Percentiles rank a stretch among this genome's conserved stretches.
Conservation (phyloP, 2,888 invertebrate genomes). For the Melanophora roralis region DNA sequence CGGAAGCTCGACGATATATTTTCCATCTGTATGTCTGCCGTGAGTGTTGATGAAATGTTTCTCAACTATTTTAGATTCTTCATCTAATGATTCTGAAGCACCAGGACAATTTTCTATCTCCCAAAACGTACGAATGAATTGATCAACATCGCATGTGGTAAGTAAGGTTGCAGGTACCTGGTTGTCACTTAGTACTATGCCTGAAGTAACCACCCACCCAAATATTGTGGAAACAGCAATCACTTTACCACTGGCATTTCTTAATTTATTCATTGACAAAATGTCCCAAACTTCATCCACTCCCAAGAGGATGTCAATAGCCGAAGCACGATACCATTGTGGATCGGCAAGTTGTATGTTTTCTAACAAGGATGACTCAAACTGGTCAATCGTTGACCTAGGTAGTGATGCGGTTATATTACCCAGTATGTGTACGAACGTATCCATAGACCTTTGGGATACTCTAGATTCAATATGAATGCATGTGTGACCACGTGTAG, state of each 20-base stretch:
- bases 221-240: not conserved
- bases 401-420: not conserved
- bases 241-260: not conserved
- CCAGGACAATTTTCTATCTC: constrained; percentile 14
- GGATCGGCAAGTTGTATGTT: not conserved
- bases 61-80: too few relatives aligned
- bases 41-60: constrained; percentile 1
- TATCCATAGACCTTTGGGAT: not conserved
- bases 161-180: not conserved
- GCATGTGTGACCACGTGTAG: not conserved
- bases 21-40: not conserved
- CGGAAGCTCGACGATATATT: constrained; percentile 12
- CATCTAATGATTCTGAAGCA: not conserved
- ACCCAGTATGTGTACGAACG: not conserved
- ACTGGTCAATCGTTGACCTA: not conserved
- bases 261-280: not conserved
- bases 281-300: not conserved
- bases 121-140: constrained; percentile 15
- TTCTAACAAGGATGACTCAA: too few relatives aligned
- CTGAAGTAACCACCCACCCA: constrained; percentile 32
- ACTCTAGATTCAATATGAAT: not conserved
- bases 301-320: constrained; percentile 9
- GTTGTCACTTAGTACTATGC: not conserved
- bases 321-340: not conserved
- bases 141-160: constrained; percentile 4